Base-by-base conservation (phyloP, 1,140 invertebrate genomes). In the Drosophila mojavensis region DNA sequence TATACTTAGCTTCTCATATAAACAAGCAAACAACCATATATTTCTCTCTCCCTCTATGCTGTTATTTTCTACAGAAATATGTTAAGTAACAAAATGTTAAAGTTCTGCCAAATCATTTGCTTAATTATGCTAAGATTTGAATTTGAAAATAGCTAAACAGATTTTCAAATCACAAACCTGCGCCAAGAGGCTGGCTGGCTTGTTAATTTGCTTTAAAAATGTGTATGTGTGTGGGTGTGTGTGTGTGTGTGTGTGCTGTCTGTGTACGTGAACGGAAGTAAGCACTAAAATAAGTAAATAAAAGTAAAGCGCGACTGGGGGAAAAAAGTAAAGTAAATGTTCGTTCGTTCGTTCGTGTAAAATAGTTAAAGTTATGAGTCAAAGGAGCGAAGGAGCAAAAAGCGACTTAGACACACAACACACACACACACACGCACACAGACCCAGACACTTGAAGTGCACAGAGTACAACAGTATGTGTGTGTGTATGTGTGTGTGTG, bases 341-440 rank as follows among this genome's bases (percentile, higher is more conserved):
- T 70, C 45, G 48, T 50, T 70, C 60, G 67, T 63, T 83, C 47
- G 65, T 33, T 78, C 81, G 80, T 79, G 80, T 83, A 83, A 83
- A 84, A 84, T 84, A 84, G 81, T 84, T 84, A 60, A 84, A 84
- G 81, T 84, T 83, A 84, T 84, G 81, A 70, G 64, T 60, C 64
- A 67, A 84, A 75, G 78, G 64, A 75, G 65, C 73, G 76, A 79
- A 84, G 83, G 73, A 84, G 72, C 77, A 84, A 67, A 79, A 73
- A 51, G 66, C 73, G 67, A 73, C 77, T 64, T 33, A 41, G 66
- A 58, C 50, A 30, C 17, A 17, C 17, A 17, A 17, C 17, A 17
- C 56, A 15, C 15, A 15, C 66, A 69, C 58, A 62, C 39, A 24
- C 56, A 11, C 15, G 11, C 66, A 69, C 58, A 62, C 39, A 24